Conservation (phyloP, 2,113 vertebrate species). For the Azemiops feae region DNA sequence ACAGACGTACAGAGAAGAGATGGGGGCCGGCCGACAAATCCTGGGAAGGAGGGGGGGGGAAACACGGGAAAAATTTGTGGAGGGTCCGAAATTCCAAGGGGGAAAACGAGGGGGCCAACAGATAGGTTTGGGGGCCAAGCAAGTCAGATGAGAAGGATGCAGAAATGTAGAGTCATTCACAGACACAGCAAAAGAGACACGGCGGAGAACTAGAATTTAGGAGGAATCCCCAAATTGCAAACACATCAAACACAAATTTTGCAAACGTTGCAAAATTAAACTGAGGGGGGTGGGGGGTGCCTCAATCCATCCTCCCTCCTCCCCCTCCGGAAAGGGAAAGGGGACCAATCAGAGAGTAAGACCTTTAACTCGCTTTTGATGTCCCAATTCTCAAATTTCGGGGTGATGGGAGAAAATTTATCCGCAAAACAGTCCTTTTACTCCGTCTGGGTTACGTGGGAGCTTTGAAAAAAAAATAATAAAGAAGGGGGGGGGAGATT, state of each 20-base stretch:
- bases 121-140: background rate
- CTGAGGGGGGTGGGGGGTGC: accelerated
- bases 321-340: background rate
- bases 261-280: background rate
- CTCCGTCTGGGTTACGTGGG: background rate
- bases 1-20: background rate
- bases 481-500: too few relatives aligned
- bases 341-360: background rate
- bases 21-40: background rate
- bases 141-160: too few relatives aligned
- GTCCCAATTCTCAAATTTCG: background rate
- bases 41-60: too few relatives aligned
- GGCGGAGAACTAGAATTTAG: background rate
- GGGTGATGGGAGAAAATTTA: background rate
- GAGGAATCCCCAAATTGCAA: accelerated
- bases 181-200: background rate
- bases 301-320: background rate
- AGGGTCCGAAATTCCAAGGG: background rate
- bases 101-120: accelerated
- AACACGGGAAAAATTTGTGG: background rate
- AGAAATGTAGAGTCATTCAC: accelerated
- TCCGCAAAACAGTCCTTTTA: background rate
- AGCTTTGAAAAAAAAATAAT: background rate
- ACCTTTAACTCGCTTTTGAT: background rate
- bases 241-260: background rate